Evolutionary conservation across 2,888 invertebrate species (phyloP).

Genomic region (Microdon myrmicae): DNA sequence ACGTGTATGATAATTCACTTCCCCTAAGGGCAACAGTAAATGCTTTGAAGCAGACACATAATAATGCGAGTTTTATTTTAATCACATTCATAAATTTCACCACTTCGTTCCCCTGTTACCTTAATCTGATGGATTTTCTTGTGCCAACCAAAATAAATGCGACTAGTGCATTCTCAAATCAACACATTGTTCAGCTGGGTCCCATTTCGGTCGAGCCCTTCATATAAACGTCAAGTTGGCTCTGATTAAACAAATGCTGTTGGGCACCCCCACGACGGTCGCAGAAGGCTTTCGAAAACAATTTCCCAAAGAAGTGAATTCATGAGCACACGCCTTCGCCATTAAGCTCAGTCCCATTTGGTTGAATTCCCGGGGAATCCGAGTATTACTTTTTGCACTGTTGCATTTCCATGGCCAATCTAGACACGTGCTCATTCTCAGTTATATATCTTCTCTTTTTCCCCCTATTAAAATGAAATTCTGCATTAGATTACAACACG

Average conservation of each 20-base stretch:
- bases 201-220: constrained; percentile 42
- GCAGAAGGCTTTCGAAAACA: constrained; percentile 20
- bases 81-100: constrained; percentile 47
- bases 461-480: constrained; percentile 12
- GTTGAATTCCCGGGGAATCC: constrained; percentile 16
- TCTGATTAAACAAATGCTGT: constrained; percentile 34
- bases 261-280: constrained; percentile 19
- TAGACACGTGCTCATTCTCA: constrained; percentile 38
- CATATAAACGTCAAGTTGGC: constrained; percentile 24
- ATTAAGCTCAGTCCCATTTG: constrained; percentile 44
- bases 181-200: constrained; percentile 36
- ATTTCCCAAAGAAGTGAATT: constrained; percentile 27
- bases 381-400: constrained; percentile 27
- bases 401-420: constrained; percentile 42
- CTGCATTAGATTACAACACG: constrained; percentile 2
- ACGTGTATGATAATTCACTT: constrained; percentile 44
- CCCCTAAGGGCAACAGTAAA: constrained; percentile 24
- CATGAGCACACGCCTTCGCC: constrained; percentile 42
- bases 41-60: constrained; percentile 14
- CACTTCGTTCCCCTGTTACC: constrained; percentile 44
- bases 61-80: constrained; percentile 47
- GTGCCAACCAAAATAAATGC: constrained; percentile 3
- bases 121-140: constrained; percentile 15
- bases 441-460: constrained; percentile 25
- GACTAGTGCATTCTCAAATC: constrained; percentile 37